Evolutionary conservation across 53 echinoderm and acorn worm genomes (phyloP).

Genomic region (Echinarachnius parma): DNA sequence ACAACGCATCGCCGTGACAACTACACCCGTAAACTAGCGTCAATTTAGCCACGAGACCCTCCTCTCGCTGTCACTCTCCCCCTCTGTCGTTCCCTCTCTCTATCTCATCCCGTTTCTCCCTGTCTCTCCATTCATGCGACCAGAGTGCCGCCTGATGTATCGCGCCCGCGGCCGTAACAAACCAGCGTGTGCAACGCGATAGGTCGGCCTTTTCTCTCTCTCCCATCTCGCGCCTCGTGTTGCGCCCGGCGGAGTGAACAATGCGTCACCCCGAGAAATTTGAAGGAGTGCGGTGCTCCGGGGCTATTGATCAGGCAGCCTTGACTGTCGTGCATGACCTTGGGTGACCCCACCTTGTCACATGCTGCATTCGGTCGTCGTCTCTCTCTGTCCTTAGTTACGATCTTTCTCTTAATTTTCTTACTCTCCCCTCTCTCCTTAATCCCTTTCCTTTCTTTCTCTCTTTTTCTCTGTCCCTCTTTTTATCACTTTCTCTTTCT

Average conservation of each 20-base stretch:
- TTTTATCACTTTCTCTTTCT: slow-evolving; percentile 1
- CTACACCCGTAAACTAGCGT: slow-evolving; percentile 43
- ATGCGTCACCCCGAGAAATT: slow-evolving; percentile 39
- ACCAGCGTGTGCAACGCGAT: slow-evolving; percentile 36
- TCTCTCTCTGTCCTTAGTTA: too few species aligned
- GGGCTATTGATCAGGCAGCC: slow-evolving; percentile 36
- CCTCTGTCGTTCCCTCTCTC: too few species aligned
- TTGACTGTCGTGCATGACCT: slow-evolving; percentile 26
- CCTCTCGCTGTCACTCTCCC: slow-evolving; percentile 19
- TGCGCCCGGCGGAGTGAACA: slow-evolving; percentile 29
- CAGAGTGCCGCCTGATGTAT: slow-evolving; percentile 15
- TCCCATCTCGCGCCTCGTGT: slow-evolving; percentile 33
- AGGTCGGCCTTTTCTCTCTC: slow-evolving; percentile 22
- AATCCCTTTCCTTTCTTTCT: background rate
- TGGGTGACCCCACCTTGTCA: slow-evolving; percentile 10
- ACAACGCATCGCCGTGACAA: slow-evolving; percentile 17
- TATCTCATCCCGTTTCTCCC: too few species aligned
- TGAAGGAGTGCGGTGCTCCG: slow-evolving; percentile 20
- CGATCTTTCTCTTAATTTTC: slow-evolving; percentile 43
- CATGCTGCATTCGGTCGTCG: too few species aligned
- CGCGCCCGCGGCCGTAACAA: slow-evolving; percentile 19
- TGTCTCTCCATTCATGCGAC: slow-evolving; percentile 40
- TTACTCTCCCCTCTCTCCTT: slow-evolving; percentile 7
- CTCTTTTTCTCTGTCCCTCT: slow-evolving; percentile 14
- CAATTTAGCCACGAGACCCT: slow-evolving; percentile 39